Evolutionary conservation across 64 coral and sea anemone species (phyloP).

Genomic region (Montipora cactus): DNA sequence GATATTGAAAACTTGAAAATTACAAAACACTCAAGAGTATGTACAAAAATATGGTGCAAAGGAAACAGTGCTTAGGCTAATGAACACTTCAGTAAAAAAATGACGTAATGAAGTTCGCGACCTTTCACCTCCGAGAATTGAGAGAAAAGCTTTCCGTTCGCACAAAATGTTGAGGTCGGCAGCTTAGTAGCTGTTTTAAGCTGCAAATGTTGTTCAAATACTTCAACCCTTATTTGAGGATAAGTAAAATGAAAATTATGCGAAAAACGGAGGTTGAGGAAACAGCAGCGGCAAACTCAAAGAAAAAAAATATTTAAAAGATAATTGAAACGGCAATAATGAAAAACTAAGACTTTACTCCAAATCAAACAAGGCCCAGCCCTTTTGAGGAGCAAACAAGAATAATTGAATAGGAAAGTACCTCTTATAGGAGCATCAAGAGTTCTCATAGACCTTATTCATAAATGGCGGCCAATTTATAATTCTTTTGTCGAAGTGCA

Average conservation of each 20-base stretch:
- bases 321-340: background rate
- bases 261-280: background rate
- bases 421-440: background rate
- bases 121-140: background rate
- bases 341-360: background rate
- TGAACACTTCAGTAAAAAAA: background rate
- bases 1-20: conserved; percentile 29
- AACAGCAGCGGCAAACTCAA: background rate
- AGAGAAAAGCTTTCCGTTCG: background rate
- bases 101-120: background rate
- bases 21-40: conserved; percentile 25
- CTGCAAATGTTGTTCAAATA: background rate
- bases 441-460: background rate
- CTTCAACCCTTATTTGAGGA: too few relatives aligned
- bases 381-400: conserved; percentile 1
- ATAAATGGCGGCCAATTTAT: too few relatives aligned
- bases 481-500: too few relatives aligned
- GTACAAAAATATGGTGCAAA: background rate
- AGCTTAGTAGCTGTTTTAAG: background rate
- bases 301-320: background rate
- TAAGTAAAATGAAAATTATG: too few relatives aligned
- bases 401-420: background rate
- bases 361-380: conserved; percentile 21
- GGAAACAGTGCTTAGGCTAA: background rate
- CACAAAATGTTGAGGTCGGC: background rate